These are phyloP conservation scores for Paramormyrops kingsleyae DNA, from an alignment of 2,113 vertebrate species.

Conservation along the genomic window DNA sequence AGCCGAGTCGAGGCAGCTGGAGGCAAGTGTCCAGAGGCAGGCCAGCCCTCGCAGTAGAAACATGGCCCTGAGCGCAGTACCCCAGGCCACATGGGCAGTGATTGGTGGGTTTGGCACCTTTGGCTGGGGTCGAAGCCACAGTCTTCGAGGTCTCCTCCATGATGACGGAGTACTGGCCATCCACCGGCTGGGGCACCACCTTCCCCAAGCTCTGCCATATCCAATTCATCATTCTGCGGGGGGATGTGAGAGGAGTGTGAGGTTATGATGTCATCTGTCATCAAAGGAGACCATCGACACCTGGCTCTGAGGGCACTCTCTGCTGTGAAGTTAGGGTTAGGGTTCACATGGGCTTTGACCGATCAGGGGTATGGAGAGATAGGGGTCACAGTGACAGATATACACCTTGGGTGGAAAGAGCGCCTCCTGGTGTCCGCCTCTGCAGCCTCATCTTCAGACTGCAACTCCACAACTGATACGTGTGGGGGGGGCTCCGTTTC, in stretches of 20 bases:
- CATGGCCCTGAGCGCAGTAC: not conserved
- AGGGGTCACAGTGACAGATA: not conserved
- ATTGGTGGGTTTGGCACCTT: conserved; percentile 42
- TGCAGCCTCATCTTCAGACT: conserved; percentile 47
- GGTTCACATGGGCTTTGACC: not conserved
- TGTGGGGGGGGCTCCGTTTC: conserved; percentile 59
- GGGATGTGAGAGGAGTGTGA: not conserved
- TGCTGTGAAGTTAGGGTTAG: not conserved
- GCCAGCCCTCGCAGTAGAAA: not conserved
- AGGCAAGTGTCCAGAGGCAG: not conserved
- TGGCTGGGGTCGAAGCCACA: conserved; percentile 47
- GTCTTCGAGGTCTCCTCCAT: conserved; percentile 26
- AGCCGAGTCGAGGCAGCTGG: not conserved
- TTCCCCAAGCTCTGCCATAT: conserved; percentile 50
- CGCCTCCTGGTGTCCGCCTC: conserved; percentile 23
- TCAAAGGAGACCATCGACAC: not conserved
- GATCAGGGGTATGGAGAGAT: not conserved
- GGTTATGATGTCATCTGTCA: not conserved
- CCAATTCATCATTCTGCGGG: conserved; percentile 56
- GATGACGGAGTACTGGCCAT: conserved; percentile 40
- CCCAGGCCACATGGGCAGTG: not conserved
- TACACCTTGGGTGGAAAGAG: conserved; percentile 48
- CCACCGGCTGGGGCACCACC: conserved; percentile 53
- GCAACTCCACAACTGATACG: conserved; percentile 61
- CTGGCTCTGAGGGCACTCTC: not conserved